phyloP scores from a whole-genome alignment of 1,140 invertebrate species.

The Neodiprion lecontei region DNA sequence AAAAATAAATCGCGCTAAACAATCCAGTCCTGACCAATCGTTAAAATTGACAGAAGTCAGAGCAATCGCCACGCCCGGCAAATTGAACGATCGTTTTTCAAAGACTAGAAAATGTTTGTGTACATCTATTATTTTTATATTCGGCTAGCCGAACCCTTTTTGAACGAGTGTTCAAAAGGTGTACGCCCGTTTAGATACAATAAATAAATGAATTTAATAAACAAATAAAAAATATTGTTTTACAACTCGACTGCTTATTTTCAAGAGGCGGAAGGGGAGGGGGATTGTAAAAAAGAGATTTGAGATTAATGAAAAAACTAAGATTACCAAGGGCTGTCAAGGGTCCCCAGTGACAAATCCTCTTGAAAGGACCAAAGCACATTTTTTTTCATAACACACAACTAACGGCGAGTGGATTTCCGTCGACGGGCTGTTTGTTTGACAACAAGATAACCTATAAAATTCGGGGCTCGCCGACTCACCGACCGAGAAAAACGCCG shows the following conservation, averaged over 20 bases:
- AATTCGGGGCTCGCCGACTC: neutral
- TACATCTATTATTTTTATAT: no score
- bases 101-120: neutral
- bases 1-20: conserved; percentile 43
- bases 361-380: conserved; percentile 66
- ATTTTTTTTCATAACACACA: conserved; percentile 45
- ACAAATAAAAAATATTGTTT: no score
- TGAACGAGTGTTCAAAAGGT: no score
- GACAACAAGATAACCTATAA: neutral
- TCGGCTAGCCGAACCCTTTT: no score
- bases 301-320: conserved; percentile 23
- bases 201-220: no score
- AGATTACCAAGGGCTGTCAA: conserved; percentile 74
- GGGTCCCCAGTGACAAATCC: conserved; percentile 80
- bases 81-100: conserved; percentile 3
- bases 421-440: neutral
- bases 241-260: no score
- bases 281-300: conserved; percentile 22
- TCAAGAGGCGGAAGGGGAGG: no score
- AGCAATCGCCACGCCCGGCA: neutral
- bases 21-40: conserved; percentile 24
- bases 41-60: conserved; percentile 14
- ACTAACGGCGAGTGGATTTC: neutral
- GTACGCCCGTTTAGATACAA: no score
- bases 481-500: no score